These are phyloP conservation scores for roundworm (Caenorhabditis elegans) DNA, from an alignment of 1,140 invertebrate species.

Conservation along the genomic window DNA sequence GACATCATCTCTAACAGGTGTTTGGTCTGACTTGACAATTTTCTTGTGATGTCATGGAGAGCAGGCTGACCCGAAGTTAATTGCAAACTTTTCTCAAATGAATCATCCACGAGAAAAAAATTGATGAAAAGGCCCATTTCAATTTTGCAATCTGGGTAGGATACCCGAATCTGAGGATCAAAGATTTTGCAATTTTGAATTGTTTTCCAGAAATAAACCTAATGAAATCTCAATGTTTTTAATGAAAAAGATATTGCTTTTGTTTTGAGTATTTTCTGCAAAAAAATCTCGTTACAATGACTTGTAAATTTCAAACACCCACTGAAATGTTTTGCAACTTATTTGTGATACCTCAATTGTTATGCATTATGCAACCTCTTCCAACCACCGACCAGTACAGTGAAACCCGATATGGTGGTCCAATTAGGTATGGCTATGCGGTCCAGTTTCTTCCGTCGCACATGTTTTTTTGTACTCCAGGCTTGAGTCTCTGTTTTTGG, in stretches of 20 bases:
- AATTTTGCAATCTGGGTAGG: too few relatives aligned
- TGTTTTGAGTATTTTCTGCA: neutral
- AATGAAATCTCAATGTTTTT: neutral
- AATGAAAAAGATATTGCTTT: neutral
- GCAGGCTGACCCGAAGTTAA: neutral
- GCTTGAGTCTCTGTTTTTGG: neutral
- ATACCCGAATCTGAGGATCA: too few relatives aligned
- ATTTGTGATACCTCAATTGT: neutral
- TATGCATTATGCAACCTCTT: neutral
- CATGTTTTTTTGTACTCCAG: neutral
- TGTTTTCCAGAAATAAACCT: neutral
- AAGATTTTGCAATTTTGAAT: neutral
- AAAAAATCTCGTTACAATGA: too few relatives aligned
- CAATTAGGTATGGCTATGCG: neutral
- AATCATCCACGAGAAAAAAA: too few relatives aligned
- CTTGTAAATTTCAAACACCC: too few relatives aligned
- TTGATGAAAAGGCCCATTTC: too few relatives aligned
- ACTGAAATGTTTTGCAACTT: too few relatives aligned
- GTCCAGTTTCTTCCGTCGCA: neutral
- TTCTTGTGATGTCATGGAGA: neutral
- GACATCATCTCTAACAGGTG: neutral
- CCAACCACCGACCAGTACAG: slow-evolving; percentile 3
- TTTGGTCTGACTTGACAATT: neutral
- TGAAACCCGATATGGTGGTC: slow-evolving; percentile 6
- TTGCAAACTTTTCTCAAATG: too few relatives aligned